Conservation (phyloP, 2,113 vertebrate genomes). For the Esox niger region DNA sequence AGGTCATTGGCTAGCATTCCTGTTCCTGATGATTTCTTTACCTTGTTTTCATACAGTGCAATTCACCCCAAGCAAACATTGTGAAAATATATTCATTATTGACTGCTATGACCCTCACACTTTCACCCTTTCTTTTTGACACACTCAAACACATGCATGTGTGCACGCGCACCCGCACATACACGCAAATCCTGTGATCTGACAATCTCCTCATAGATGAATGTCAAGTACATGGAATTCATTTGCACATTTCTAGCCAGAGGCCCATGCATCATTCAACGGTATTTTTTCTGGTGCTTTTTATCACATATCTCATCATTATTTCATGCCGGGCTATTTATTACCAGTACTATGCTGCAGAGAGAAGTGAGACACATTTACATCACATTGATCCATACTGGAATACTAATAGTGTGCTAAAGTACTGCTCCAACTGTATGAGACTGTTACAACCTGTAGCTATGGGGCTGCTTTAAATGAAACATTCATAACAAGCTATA, state of each 20-base stretch:
- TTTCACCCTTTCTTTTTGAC: background rate
- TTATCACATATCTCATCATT: slow-evolving; percentile 63
- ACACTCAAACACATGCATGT: slow-evolving; percentile 1
- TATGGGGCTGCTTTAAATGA: too few species aligned
- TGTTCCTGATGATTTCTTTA: background rate
- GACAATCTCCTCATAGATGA: slow-evolving; percentile 51
- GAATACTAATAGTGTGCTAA: too few species aligned
- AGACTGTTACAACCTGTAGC: background rate
- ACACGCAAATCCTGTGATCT: slow-evolving; percentile 39
- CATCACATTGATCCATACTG: background rate
- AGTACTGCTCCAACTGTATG: background rate
- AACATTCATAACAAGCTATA: too few species aligned
- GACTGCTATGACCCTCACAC: slow-evolving; percentile 34
- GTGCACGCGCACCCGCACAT: slow-evolving; percentile 13
- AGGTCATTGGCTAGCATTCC: background rate
- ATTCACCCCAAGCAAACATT: slow-evolving; percentile 4
- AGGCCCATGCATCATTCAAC: slow-evolving; percentile 65
- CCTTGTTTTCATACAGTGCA: background rate
- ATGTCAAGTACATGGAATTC: slow-evolving; percentile 57
- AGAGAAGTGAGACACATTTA: background rate
- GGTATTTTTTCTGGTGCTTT: slow-evolving; percentile 61
- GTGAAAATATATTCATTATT: slow-evolving; percentile 17
- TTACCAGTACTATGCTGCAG: slow-evolving; percentile 55
- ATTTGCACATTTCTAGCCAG: slow-evolving; percentile 62
- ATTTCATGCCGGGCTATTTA: slow-evolving; percentile 60